phyloP scores from a whole-genome alignment of 1,140 invertebrate species.

The Stegodyphus mimosarum region DNA sequence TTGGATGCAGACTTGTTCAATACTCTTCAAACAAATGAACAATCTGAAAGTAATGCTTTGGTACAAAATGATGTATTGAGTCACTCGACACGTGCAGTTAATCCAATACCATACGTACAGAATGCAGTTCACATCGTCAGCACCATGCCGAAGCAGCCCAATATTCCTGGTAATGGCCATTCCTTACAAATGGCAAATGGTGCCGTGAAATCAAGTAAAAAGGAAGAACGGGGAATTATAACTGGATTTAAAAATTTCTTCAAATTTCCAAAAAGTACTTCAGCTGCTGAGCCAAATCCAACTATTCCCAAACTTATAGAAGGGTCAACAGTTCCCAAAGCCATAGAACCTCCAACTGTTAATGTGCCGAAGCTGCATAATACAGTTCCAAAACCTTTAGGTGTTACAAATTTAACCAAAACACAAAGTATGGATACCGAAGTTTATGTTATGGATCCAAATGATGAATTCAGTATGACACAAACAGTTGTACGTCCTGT shows the following conservation, averaged over 20 bases:
- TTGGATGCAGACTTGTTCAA: conserved; percentile 69
- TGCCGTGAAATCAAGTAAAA: conserved; percentile 9
- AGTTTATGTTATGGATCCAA: conserved; percentile 52
- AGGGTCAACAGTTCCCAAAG: conserved; percentile 26
- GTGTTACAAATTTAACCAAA: conserved; percentile 44
- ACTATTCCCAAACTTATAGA: not conserved
- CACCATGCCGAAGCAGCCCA: conserved; percentile 71
- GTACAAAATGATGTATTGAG: conserved; percentile 66
- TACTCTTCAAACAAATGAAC: conserved; percentile 62
- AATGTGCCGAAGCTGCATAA: conserved; percentile 45
- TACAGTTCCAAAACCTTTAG: conserved; percentile 38
- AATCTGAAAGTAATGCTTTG: conserved; percentile 66
- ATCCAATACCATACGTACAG: conserved; percentile 80
- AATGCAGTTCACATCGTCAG: conserved; percentile 76
- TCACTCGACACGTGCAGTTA: conserved; percentile 68
- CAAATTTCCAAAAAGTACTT: conserved; percentile 23
- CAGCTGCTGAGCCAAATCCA: not conserved
- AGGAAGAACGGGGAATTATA: conserved; percentile 14
- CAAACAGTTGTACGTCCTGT: conserved; percentile 62
- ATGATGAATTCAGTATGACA: conserved; percentile 49
- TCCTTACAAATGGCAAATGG: conserved; percentile 41
- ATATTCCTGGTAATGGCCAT: conserved; percentile 67
- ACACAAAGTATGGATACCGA: conserved; percentile 63
- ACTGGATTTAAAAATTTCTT: conserved; percentile 45
- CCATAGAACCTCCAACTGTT: conserved; percentile 16